These are phyloP conservation scores for Anguilla rostrata DNA, from an alignment of 2,113 vertebrate genomes.

Conservation along the genomic window DNA sequence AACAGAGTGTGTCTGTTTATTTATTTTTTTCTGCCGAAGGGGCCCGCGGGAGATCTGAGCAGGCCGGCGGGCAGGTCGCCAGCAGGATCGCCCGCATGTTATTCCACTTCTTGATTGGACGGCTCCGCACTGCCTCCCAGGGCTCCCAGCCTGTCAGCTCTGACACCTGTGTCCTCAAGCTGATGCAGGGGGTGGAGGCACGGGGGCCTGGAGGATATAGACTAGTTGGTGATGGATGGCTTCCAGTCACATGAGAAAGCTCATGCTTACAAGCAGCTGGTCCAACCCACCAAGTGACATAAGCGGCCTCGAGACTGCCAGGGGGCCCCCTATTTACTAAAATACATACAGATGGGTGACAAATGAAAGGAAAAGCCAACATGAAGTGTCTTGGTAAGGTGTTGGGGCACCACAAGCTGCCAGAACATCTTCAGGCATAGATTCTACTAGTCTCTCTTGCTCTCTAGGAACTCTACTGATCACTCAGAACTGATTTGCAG, in stretches of 20 bases:
- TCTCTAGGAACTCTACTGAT: too few relatives aligned
- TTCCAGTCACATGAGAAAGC: background rate
- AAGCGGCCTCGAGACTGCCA: too few relatives aligned
- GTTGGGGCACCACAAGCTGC: too few relatives aligned
- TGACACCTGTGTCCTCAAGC: conserved; percentile 6
- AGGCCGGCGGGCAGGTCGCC: background rate
- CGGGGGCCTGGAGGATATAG: background rate
- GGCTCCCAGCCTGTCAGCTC: background rate
- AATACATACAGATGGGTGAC: too few relatives aligned
- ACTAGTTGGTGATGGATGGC: background rate
- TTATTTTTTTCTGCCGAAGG: background rate
- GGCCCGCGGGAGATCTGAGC: background rate
- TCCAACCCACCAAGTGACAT: too few relatives aligned
- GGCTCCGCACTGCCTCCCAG: background rate
- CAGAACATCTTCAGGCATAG: too few relatives aligned
- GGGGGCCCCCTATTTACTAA: too few relatives aligned
- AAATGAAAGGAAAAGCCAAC: too few relatives aligned
- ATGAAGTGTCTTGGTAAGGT: too few relatives aligned
- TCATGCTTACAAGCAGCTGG: background rate
- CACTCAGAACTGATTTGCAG: too few relatives aligned
- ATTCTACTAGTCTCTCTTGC: too few relatives aligned
- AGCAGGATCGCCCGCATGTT: conserved; percentile 1
- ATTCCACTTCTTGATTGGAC: background rate
- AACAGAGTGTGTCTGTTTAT: background rate
- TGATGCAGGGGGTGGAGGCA: background rate